Evolutionary conservation across 2,797 vertebrate species (phyloP).

Genomic region (Scomberomorus guttatus): DNA sequence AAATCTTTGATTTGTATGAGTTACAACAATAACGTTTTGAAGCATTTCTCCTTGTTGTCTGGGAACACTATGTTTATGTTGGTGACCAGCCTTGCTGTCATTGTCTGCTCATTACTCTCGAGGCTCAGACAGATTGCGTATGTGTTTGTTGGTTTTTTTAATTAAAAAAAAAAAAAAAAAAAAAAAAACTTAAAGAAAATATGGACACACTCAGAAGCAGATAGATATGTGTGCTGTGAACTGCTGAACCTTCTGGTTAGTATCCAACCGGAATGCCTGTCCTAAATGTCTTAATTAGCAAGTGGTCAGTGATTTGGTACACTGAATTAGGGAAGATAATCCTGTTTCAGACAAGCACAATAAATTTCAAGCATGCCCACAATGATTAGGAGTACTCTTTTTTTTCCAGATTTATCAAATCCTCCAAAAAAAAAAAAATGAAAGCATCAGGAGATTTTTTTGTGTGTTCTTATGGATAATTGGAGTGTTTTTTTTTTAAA

Average conservation of each 20-base stretch:
- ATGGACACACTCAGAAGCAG: background rate
- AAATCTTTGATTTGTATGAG: conserved; percentile 21
- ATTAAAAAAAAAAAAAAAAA: background rate
- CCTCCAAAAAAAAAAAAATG: background rate
- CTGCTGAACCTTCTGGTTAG: conserved; percentile 1
- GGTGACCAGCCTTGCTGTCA: background rate
- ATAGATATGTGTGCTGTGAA: background rate
- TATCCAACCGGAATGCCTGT: background rate
- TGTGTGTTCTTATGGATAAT: background rate
- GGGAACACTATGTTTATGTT: background rate
- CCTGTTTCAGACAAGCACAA: conserved; percentile 24
- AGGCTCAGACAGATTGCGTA: background rate
- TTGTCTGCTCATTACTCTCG: background rate
- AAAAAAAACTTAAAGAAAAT: background rate
- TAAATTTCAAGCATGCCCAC: conserved; percentile 4
- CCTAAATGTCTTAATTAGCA: conserved; percentile 25
- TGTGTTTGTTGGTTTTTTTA: background rate
- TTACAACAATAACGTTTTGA: conserved; percentile 10
- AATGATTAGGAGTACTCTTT: background rate
- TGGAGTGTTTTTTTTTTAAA: background rate
- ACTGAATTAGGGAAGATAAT: conserved; percentile 15
- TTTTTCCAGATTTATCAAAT: background rate
- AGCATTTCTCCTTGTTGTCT: background rate
- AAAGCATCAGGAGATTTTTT: no score
- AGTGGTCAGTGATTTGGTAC: conserved; percentile 7